Conservation (phyloP, 2,113 vertebrate genomes). For the Oncorhynchus keta region DNA sequence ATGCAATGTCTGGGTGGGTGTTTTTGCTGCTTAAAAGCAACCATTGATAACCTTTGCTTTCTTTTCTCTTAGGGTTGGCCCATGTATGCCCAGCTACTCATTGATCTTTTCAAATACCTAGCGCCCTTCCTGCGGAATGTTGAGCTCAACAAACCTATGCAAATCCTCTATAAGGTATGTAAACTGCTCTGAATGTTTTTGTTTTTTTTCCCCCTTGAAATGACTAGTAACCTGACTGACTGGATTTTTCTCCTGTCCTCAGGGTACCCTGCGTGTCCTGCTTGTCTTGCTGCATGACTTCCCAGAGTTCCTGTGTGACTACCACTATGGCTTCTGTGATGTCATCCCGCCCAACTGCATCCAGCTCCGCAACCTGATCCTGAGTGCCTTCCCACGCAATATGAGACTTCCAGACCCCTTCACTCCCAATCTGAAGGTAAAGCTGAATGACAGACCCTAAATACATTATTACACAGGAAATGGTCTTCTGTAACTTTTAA, state of each 20-base stretch:
- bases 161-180: constrained; percentile 98
- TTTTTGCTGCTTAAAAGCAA: not conserved
- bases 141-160: constrained; percentile 99
- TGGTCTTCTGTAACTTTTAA: no score
- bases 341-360: constrained; percentile 99
- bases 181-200: not conserved
- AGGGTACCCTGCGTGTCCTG: constrained; percentile 96
- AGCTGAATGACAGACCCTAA: no score
- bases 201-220: no score
- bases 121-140: constrained; percentile 98
- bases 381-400: constrained; percentile 99
- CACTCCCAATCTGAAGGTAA: constrained; percentile 97
- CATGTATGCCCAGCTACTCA: constrained; percentile 98
- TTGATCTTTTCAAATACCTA: constrained; percentile 97
- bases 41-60: constrained; percentile 6
- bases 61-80: constrained; percentile 88
- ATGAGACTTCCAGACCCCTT: constrained; percentile 99
- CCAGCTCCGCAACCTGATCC: constrained; percentile 96
- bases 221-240: no score
- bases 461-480: not conserved
- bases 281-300: constrained; percentile 97
- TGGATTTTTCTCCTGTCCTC: no score
- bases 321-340: constrained; percentile 98
- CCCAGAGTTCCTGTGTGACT: constrained; percentile 98
- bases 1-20: not conserved